Percentiles rank a stretch among this genome's conserved stretches.
These are phyloP conservation scores for Vanacampus margaritifer DNA, from an alignment of 2,113 vertebrate genomes.

Conservation along the genomic window DNA sequence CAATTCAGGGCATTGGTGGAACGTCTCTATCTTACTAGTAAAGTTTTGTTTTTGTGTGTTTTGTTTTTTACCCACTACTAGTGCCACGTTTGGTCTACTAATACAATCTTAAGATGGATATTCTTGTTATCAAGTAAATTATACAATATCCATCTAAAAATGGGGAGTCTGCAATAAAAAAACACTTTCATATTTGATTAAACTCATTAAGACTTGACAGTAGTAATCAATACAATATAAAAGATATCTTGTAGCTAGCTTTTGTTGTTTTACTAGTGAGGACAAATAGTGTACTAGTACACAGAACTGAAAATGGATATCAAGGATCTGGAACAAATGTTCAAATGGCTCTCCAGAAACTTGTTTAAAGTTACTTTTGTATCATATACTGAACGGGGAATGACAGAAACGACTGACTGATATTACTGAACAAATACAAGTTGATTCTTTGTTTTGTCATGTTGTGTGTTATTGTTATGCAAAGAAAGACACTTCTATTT, in stretches of 20 bases:
- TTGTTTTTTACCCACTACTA: not conserved
- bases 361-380: conserved; percentile 54
- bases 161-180: too few relatives aligned
- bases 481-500: conserved; percentile 57
- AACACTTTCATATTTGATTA: too few relatives aligned
- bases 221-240: too few relatives aligned
- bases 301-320: not conserved
- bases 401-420: conserved; percentile 49
- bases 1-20: not conserved
- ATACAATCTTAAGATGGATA: too few relatives aligned
- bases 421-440: conserved; percentile 63
- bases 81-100: not conserved
- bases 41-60: too few relatives aligned
- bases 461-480: conserved; percentile 57
- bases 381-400: conserved; percentile 50
- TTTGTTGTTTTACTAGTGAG: too few relatives aligned
- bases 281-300: not conserved
- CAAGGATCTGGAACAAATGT: not conserved
- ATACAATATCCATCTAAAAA: too few relatives aligned
- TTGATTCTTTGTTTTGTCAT: conserved; percentile 48
- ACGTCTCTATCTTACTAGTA: not conserved
- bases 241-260: too few relatives aligned
- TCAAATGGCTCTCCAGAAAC: not conserved
- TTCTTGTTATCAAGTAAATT: too few relatives aligned
- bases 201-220: too few relatives aligned